Evolutionary conservation across 2,888 invertebrate genomes (phyloP), one percentile per base, ranked within the genome.

Genomic region (Nezara viridula): DNA sequence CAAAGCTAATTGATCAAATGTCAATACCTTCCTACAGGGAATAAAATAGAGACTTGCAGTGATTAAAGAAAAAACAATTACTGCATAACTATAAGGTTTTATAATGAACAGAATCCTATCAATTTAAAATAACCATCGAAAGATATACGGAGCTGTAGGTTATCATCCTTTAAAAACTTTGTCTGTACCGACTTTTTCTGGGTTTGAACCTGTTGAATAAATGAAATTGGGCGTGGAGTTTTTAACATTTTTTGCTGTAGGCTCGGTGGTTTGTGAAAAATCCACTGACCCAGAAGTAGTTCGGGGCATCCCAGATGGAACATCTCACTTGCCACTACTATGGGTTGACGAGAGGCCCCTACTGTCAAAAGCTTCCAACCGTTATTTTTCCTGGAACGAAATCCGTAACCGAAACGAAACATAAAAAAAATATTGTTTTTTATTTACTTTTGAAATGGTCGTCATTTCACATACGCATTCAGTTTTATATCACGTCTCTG

Each of bases 351-450:
- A 60, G 27, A 32, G 32, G 32, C 66, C 32, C 32, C 66, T 19
- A 66, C 32, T 32, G 32, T 66, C 66, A 66, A 32, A 32, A 66
- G 16, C 32, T 66, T 66, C 19, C 21, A 6, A 66, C 66, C 66
- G 66, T 66, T 66, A 66, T 66, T 66, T 32, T 66, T 66, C 66
- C 66, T 32, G 66, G 66, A 66, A 66, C 66, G 66, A 66, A 66
- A 66, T 32, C 66, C 24, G 66, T 66, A 66, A 19, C 66, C 66
- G 32, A 66, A 66, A 66, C 32, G 66, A 66, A 66, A 66, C 1
- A 32, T 10, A 32, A 60, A 60, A 60, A 27, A 60, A 27, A 60
- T n/a, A 60, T 27, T 27, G 60, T 60, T 37, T 66, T 66, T 44
- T 16, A 27, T 66, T 66, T 37, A 66, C 32, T 32, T 66, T 66